Evolutionary conservation across 2,888 invertebrate genomes (phyloP), one percentile per base, ranked within the genome.

Genomic region (Patella depressa): DNA sequence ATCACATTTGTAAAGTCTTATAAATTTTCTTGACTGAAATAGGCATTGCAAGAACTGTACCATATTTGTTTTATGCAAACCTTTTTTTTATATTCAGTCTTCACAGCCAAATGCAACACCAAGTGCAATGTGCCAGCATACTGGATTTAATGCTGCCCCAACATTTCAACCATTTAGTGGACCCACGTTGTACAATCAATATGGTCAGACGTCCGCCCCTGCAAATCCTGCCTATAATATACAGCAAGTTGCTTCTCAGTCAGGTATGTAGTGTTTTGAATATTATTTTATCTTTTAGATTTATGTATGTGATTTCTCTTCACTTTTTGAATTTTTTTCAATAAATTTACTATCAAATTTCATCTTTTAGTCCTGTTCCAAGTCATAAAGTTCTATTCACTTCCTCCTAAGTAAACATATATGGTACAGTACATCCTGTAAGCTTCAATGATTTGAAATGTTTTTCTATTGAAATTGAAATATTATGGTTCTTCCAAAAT

Each of bases 141-240:
- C 73, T 19, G 81, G 83, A 34, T 87, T 84, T 79, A 79, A 82
- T 65, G 83, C 82, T 17, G 76, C 81, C 14, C 70, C 80, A 17
- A 73, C 82, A 24, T 90, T 89, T 80, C 89, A 89, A 74, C 88
- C 86, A 11, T 89, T 88, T 84, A 85, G 85, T 76, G 87, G 86
- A 73, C 84, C 83, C 11, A 78, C 82, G 72, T 71, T 86, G 34
- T 86, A 86, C 76, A 81, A 80, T 73, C 86, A 85, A 75, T 86
- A 84, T 82, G 83, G 84, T 69, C 81, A 75, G 71, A 53, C 19
- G 53, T 72, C 53, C 72, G 72, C 76, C 59, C 24, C 65, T 75
- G 75, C 45, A n/a, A 45, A 45, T 45, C 45, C 45, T 45, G 45
- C 45, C 45, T 45, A 45, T 45, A 45, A 45, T 69, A n/a, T 53